A percentile compares a stretch with the other conserved stretches of the same genome.
Conservation (phyloP, 2,797 vertebrate genomes). For the Enteromius treurensis region DNA sequence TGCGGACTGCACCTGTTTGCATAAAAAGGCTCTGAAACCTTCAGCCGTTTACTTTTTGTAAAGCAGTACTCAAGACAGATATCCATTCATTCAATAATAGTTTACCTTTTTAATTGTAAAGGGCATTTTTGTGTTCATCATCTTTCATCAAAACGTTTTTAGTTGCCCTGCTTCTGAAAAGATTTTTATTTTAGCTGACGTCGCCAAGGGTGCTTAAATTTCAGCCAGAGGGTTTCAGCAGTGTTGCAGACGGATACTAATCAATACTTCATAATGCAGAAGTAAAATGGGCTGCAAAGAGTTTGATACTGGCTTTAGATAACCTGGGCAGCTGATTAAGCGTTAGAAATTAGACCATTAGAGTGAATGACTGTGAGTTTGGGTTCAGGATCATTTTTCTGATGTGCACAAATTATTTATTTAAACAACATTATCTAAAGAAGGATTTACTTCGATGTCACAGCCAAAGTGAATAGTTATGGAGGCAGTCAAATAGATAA, state of each 20-base stretch:
- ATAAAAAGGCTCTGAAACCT: conserved; percentile 3
- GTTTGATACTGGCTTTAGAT: neutral
- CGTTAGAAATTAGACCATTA: neutral
- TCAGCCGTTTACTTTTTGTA: conserved; percentile 5
- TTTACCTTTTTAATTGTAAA: neutral
- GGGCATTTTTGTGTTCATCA: too few species aligned
- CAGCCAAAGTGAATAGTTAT: neutral
- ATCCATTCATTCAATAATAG: neutral
- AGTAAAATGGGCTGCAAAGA: neutral
- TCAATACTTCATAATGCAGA: conserved; percentile 3
- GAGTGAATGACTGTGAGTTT: neutral
- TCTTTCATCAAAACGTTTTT: neutral
- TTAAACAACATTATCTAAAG: neutral
- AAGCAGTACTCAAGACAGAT: neutral
- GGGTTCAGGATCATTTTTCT: neutral
- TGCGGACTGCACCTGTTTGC: conserved; percentile 18
- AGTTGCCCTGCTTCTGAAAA: neutral
- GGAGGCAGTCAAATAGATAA: too few species aligned
- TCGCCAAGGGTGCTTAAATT: neutral
- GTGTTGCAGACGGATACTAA: neutral
- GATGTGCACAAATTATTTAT: neutral
- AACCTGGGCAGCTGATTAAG: neutral
- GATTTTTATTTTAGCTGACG: neutral
- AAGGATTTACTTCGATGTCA: neutral
- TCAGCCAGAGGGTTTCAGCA: neutral